Evolutionary conservation across 2,113 vertebrate genomes (phyloP).

Genomic region (Mus spicilegus): DNA sequence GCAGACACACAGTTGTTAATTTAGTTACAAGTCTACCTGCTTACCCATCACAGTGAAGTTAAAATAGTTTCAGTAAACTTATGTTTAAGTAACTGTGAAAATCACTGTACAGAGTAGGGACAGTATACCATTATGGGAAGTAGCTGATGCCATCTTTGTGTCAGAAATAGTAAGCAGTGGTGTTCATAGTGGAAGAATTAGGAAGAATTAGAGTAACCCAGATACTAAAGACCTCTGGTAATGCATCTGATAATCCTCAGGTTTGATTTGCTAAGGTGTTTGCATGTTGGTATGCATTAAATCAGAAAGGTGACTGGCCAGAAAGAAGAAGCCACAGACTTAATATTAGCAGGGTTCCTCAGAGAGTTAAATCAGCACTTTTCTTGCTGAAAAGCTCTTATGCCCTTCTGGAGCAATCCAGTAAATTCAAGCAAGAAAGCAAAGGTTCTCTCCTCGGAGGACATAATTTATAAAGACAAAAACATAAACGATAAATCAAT

Average conservation of each 20-base stretch:
- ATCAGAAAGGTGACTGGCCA: not conserved
- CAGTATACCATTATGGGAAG: not conserved
- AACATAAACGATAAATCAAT: constrained; percentile 84
- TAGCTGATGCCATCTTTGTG: not conserved
- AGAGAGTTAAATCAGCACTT: constrained; percentile 61
- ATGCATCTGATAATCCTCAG: not conserved
- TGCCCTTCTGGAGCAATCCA: constrained; percentile 51
- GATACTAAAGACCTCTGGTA: not conserved
- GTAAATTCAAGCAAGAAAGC: constrained; percentile 78
- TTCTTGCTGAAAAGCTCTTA: constrained; percentile 60
- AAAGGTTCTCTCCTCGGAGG: constrained; percentile 63
- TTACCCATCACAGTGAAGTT: not conserved
- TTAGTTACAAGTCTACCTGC: not conserved
- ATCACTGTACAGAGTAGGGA: not conserved
- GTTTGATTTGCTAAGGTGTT: not conserved
- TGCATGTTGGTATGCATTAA: constrained; percentile 58
- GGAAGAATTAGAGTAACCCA: not conserved
- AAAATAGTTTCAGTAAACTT: not conserved
- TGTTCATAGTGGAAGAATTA: not conserved
- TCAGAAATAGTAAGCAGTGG: not conserved
- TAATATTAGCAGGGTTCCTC: not conserved
- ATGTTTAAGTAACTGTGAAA: not conserved
- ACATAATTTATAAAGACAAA: constrained; percentile 81
- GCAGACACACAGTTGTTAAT: not conserved
- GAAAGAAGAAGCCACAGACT: constrained; percentile 21